Conservation (phyloP, 2,113 vertebrate genomes). For the Platysteira castanea region DNA sequence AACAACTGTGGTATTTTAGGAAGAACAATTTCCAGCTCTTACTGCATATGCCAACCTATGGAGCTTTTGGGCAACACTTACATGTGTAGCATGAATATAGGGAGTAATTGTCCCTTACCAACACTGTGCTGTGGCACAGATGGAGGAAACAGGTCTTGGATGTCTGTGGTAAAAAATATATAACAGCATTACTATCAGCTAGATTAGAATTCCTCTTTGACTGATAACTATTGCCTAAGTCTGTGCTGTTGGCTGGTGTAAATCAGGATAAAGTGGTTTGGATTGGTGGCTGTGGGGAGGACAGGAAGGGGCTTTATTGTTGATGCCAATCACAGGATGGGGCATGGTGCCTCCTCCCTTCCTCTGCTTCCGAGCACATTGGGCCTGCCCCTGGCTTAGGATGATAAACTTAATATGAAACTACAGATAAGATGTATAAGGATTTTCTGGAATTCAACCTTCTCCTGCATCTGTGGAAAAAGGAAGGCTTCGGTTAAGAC, state of each 20-base stretch:
- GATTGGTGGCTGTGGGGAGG: neutral
- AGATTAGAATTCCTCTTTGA: neutral
- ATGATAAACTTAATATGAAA: neutral
- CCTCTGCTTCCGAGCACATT: fast-evolving
- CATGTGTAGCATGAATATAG: neutral
- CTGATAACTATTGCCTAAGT: neutral
- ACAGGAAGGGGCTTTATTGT: neutral
- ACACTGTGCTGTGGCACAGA: neutral
- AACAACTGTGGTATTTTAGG: slow-evolving; percentile 36
- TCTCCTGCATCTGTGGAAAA: neutral
- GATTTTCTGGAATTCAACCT: neutral
- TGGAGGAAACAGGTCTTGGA: neutral
- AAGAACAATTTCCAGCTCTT: slow-evolving; percentile 9
- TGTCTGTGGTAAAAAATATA: neutral
- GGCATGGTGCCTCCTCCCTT: neutral
- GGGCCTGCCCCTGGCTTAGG: neutral
- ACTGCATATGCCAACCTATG: neutral
- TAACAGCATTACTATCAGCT: neutral
- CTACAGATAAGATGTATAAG: neutral
- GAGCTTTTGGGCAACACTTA: neutral
- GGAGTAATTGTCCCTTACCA: neutral
- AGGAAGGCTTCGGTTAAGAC: neutral
- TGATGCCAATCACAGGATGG: neutral
- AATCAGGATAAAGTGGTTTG: neutral
- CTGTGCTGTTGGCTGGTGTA: neutral